A percentile compares a stretch with the other conserved stretches of the same genome.
Evolutionary conservation across 2,797 vertebrate genomes (phyloP).

Genomic region (Protosalanx chinensis): DNA sequence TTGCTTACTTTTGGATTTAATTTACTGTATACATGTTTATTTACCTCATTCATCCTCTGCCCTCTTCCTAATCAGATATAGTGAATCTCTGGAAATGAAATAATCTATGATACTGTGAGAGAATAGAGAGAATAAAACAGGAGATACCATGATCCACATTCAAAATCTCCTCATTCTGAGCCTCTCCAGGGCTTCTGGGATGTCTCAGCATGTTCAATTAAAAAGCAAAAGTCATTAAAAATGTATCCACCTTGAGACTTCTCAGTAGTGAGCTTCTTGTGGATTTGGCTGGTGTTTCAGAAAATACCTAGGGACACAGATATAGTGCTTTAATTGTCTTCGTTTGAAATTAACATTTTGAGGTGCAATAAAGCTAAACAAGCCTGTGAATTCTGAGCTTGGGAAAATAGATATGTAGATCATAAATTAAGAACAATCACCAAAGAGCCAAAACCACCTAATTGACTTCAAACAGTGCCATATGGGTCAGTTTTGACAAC

Average conservation of each 20-base stretch:
- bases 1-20: constrained; percentile 39
- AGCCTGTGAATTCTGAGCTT: constrained; percentile 12
- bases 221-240: constrained; percentile 58
- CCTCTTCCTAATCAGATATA: constrained; percentile 3
- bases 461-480: constrained; percentile 8
- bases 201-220: constrained; percentile 58
- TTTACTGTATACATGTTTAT: constrained; percentile 33
- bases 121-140: constrained; percentile 30
- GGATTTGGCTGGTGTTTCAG: constrained; percentile 31
- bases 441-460: constrained; percentile 14
- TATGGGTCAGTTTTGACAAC: constrained; percentile 13
- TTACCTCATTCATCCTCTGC: constrained; percentile 24
- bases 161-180: constrained; percentile 34
- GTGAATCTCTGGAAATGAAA: constrained; percentile 37
- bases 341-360: constrained; percentile 28
- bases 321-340: constrained; percentile 27
- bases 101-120: constrained; percentile 28
- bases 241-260: constrained; percentile 42
- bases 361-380: constrained; percentile 27
- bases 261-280: constrained; percentile 28
- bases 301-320: constrained; percentile 28
- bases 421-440: constrained; percentile 8
- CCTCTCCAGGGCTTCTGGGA: constrained; percentile 52
- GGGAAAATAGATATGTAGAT: not conserved
- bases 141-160: constrained; percentile 38